These are phyloP conservation scores for Gambusia holbrooki DNA, from an alignment of 2,113 vertebrate species.

Conservation along the genomic window DNA sequence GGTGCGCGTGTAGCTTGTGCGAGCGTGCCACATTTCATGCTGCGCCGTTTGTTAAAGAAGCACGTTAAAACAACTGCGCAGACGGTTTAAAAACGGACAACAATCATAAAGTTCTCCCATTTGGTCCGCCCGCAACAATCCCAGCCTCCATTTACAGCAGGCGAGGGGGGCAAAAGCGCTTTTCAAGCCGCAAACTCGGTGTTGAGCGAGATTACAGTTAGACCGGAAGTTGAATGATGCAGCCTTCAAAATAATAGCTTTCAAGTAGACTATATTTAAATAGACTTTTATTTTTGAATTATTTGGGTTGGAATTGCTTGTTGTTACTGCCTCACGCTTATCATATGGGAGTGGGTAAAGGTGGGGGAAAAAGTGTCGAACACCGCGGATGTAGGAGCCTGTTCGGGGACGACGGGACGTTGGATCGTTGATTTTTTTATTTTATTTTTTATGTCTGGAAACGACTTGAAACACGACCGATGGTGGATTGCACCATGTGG, in stretches of 20 bases:
- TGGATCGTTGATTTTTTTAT: slow-evolving; percentile 37
- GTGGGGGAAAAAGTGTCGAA: slow-evolving; percentile 62
- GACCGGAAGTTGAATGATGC: neutral
- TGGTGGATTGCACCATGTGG: neutral
- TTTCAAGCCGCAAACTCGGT: slow-evolving; percentile 72
- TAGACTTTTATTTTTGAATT: slow-evolving; percentile 34
- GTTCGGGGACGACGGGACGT: slow-evolving; percentile 61
- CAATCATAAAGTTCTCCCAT: too few relatives aligned
- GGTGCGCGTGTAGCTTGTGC: slow-evolving; percentile 66
- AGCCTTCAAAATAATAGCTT: slow-evolving; percentile 36
- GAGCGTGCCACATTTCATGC: slow-evolving; percentile 21
- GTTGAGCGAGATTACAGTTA: slow-evolving; percentile 29
- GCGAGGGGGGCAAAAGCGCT: slow-evolving; percentile 62
- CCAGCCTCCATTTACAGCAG: slow-evolving; percentile 65
- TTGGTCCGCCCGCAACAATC: too few relatives aligned
- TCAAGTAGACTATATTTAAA: fast-evolving
- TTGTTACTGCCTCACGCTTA: neutral
- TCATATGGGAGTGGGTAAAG: slow-evolving; percentile 63
- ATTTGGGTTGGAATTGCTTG: fast-evolving
- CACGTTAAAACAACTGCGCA: too few relatives aligned
- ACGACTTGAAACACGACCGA: neutral
- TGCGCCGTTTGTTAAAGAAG: neutral
- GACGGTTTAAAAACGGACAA: too few relatives aligned
- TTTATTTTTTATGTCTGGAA: neutral
- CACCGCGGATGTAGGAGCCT: slow-evolving; percentile 66